Conservation (phyloP, 2,888 invertebrate genomes). For the Temnothorax unifasciatus region DNA sequence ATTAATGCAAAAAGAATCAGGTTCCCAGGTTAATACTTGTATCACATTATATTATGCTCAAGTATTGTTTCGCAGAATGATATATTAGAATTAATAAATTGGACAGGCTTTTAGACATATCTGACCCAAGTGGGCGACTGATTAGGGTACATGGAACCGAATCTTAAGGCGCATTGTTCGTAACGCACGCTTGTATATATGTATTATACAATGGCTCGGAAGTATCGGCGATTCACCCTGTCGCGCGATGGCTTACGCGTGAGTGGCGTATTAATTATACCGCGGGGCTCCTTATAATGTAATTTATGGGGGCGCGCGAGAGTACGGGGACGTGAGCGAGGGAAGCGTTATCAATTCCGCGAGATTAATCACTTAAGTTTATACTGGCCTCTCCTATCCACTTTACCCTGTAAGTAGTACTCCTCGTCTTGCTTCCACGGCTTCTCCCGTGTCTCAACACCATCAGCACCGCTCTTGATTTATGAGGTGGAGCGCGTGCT, state of each 20-base stretch:
- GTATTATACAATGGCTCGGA: slow-evolving; percentile 32
- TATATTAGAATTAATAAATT: not conserved
- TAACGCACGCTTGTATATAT: slow-evolving; percentile 33
- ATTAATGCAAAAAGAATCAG: too few species aligned
- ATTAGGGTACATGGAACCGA: slow-evolving; percentile 15
- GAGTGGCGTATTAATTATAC: slow-evolving; percentile 81
- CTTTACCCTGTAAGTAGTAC: slow-evolving; percentile 81
- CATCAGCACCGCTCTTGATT: slow-evolving; percentile 81
- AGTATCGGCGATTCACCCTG: slow-evolving; percentile 65
- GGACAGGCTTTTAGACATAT: not conserved
- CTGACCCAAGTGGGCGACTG: not conserved
- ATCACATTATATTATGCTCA: not conserved
- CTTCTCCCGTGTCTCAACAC: slow-evolving; percentile 74
- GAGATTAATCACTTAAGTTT: slow-evolving; percentile 85
- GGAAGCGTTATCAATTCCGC: slow-evolving; percentile 83
- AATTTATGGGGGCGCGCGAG: slow-evolving; percentile 83
- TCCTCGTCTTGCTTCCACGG: slow-evolving; percentile 75
- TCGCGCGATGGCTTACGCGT: slow-evolving; percentile 71
- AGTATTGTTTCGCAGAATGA: not conserved
- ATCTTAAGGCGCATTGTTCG: slow-evolving; percentile 55
- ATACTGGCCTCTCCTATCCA: slow-evolving; percentile 79
- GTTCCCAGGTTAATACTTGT: not conserved
- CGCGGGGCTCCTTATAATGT: slow-evolving; percentile 80
- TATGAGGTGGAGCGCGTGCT: slow-evolving; percentile 75
- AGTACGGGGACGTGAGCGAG: slow-evolving; percentile 73